Base-by-base conservation (phyloP, 2,113 vertebrate species). In the Siniperca knerii region DNA sequence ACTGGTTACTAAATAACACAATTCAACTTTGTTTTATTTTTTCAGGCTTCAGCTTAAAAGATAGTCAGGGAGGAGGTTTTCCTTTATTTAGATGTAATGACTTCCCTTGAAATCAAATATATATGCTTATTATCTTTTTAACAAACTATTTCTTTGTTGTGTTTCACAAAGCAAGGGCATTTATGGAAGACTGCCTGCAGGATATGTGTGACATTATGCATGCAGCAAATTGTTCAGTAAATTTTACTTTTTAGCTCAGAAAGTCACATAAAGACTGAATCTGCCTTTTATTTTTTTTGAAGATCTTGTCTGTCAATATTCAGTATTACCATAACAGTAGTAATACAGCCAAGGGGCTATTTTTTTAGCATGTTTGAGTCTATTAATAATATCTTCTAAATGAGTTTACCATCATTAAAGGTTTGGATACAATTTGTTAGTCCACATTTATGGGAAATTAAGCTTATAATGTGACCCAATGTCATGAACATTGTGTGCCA, bases 391-490 rank as follows among this genome's bases (percentile, higher is more conserved):
- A 42, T 75, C 9, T 11, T 29, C 23, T 52, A 3, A 55, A 37
- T 70, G 13, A 7, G 8, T 16, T 33, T 6, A 13, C 1, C 12
- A 20, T 69, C n/a, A 75, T 61, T 25, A 48, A 46, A 75, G 9
- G 8, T 46, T 37, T 73, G n/a, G 9, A 25, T 23, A 13, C 6
- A 40, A 33, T 62, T 73, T 46, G 37, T 71, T 75, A 1, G 23
- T 55, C 33, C 48, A 55, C 8, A 61, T 81, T 82, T 57, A 81
- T 40, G 16, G 5, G 2, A 13, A 25, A 66, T 50, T 6, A 77
- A 71, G 52, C 44, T 73, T 20, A 57, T 16, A 84, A 72, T 72
- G 67, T 75, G 72, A 88, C 40, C 69, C 10, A 33, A 0, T 62
- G 21, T n/a, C 35, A 29, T 58, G 21, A 69, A 73, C 11, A 13